These are phyloP conservation scores for Eupithecia centaureata DNA, from an alignment of 2,888 invertebrate species.

Conservation along the genomic window DNA sequence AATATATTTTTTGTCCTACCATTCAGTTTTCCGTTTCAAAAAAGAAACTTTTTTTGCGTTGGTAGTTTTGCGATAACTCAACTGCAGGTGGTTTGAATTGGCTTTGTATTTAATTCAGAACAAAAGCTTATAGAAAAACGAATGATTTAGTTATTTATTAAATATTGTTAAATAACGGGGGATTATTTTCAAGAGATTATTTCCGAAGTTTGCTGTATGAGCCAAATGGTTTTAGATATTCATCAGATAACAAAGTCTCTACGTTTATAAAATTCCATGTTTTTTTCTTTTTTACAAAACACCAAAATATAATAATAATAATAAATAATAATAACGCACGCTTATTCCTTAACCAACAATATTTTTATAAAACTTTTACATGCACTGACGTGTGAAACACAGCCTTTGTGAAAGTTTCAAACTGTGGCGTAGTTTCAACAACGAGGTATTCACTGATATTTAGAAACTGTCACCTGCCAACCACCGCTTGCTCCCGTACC, in stretches of 20 bases:
- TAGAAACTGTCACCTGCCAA: too few species aligned
- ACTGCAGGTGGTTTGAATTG: neutral
- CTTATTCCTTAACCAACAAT: neutral
- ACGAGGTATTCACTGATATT: neutral
- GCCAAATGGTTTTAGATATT: too few species aligned
- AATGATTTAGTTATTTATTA: neutral
- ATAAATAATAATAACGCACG: too few species aligned
- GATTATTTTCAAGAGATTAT: too few species aligned
- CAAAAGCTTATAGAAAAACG: neutral
- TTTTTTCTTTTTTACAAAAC: too few species aligned
- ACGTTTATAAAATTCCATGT: too few species aligned
- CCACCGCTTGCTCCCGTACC: too few species aligned
- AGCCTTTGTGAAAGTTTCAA: neutral
- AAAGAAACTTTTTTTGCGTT: neutral
- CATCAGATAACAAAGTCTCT: too few species aligned
- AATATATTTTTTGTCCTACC: neutral
- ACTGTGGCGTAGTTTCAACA: neutral
- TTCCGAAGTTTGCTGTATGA: too few species aligned
- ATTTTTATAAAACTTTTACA: constrained; percentile 2
- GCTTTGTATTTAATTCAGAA: neutral
- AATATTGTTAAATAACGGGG: too few species aligned
- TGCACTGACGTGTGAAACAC: neutral
- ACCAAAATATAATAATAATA: too few species aligned
- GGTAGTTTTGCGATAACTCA: neutral
- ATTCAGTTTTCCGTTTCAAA: neutral